phyloP scores from a whole-genome alignment of 2,113 vertebrate species.

The Coracopsis vasa region DNA sequence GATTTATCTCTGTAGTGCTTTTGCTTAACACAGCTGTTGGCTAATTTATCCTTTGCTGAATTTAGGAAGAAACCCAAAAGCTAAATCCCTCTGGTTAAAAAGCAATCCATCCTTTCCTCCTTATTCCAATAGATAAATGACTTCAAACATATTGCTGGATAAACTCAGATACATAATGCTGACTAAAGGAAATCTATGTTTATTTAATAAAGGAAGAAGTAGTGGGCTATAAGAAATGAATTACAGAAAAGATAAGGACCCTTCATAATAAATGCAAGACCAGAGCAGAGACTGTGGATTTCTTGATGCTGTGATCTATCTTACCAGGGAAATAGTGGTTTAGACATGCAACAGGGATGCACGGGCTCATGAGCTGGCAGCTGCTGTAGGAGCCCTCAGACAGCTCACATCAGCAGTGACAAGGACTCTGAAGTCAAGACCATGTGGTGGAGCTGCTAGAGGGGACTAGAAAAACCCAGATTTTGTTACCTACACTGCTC shows the following conservation, averaged over 20 bases:
- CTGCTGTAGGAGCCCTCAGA: background rate
- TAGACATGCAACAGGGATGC: background rate
- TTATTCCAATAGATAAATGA: background rate
- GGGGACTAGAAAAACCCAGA: background rate
- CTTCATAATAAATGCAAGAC: background rate
- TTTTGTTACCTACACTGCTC: background rate
- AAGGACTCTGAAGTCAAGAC: background rate
- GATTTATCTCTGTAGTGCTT: background rate
- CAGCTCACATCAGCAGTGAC: rapidly evolving
- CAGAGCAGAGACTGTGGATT: background rate
- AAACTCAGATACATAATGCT: background rate
- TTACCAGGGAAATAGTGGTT: background rate
- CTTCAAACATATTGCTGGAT: background rate
- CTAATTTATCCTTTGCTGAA: background rate
- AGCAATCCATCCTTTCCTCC: background rate
- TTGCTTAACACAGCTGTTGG: background rate
- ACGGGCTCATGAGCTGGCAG: rapidly evolving
- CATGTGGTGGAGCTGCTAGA: background rate
- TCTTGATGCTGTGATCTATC: background rate
- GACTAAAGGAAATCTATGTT: background rate
- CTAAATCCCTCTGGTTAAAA: background rate
- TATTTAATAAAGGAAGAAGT: background rate
- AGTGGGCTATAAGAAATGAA: background rate
- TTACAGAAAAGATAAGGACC: background rate
- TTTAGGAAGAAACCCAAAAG: background rate